These are phyloP conservation scores for Octodonta nipae DNA, from an alignment of 2,888 invertebrate species.

Conservation along the genomic window DNA sequence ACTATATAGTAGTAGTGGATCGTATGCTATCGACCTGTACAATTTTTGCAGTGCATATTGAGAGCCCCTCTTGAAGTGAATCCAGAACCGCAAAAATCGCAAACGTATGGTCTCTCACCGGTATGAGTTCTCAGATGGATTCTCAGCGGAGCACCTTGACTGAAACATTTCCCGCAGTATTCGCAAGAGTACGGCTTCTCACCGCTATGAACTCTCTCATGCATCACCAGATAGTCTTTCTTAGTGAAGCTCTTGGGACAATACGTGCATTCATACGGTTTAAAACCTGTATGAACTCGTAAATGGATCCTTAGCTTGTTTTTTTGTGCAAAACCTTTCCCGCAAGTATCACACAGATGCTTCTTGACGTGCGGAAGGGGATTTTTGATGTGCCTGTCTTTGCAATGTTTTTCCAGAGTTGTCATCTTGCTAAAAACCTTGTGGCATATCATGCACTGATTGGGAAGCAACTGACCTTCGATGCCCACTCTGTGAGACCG, in stretches of 20 bases:
- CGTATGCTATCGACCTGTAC: too few species aligned
- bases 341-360: conserved; percentile 29
- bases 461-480: conserved; percentile 34
- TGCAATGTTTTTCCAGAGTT: conserved; percentile 36
- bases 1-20: too few species aligned
- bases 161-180: conserved; percentile 29
- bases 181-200: conserved; percentile 29
- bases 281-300: conserved; percentile 38
- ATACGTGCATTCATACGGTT: conserved; percentile 31
- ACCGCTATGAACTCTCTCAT: conserved; percentile 28
- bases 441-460: conserved; percentile 27
- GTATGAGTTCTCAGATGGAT: conserved; percentile 27
- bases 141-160: conserved; percentile 24
- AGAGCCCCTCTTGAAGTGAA: conserved; percentile 44
- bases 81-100: conserved; percentile 42
- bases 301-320: conserved; percentile 26
- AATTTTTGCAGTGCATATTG: conserved; percentile 39
- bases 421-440: conserved; percentile 26
- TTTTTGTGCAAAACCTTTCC: conserved; percentile 27
- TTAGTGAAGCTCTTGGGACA: conserved; percentile 40
- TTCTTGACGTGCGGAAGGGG: conserved; percentile 22
- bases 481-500: conserved; percentile 29
- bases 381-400: conserved; percentile 24
- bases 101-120: conserved; percentile 33
- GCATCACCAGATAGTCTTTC: conserved; percentile 24